Evolutionary conservation across 2,888 invertebrate species (phyloP), one percentile per base, ranked within the genome.

Genomic region (Tiliacea citrago): DNA sequence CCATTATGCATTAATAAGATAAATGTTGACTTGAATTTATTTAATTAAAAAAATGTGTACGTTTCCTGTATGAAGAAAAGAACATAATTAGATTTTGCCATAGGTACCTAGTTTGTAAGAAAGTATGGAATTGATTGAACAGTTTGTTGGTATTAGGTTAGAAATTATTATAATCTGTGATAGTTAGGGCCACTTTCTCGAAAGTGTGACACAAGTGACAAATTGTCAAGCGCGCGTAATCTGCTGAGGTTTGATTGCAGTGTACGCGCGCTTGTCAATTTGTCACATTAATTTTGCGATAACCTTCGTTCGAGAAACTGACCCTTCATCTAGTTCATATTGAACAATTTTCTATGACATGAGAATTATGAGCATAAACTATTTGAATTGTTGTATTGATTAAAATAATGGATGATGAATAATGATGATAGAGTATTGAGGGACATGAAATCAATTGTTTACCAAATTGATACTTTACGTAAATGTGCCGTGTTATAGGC

Each of bases 91-190:
- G 16, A 39, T 39, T 51, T 60, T 39, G 53, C 60, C 47, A 8
- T 72, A 49, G 4, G 47, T 42, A 60, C 1, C 16, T 79, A 65
- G 58, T 49, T 66, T 35, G 21, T 81, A 81, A 55, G 63, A 45
- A n/a, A 73, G 39, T 53, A 53, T 18, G 39, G 77, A 57, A 55
- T 62, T 55, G 53, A 35, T 35, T 39, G 24, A 62, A 39, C 2
- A 35, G 35, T 62, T 45, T 3, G n/a, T 39, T 55, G 53, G 47
- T 77, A n/a, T 47, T 66, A 39, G 7, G 24, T 53, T 47, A 49
- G 24, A 60, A 65, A 65, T 75, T 24, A 29, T 80, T 75, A 42
- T 51, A 47, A 82, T 80, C 81, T 82, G 81, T 82, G 81, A 82
- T 82, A 82, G 47, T 73, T 55, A 55, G 0, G 18, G 66, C 10